phyloP scores from a whole-genome alignment of 2,797 vertebrate species.

The Oreochromis grahami region DNA sequence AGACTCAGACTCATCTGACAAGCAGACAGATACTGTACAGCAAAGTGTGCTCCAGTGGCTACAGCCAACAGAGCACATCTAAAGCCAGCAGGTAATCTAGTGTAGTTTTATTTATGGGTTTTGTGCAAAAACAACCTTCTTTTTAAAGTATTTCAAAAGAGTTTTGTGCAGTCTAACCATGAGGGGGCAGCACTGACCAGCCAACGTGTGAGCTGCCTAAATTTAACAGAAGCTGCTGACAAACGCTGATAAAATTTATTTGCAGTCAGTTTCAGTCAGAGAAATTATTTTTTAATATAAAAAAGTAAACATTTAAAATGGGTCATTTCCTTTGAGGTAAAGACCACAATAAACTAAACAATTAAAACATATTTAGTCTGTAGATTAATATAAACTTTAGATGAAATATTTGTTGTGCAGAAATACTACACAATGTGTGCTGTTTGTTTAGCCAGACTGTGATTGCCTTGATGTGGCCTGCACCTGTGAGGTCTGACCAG shows the following conservation, averaged over 20 bases:
- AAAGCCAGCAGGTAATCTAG: constrained; percentile 74
- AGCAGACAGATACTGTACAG: constrained; percentile 82
- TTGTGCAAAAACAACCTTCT: neutral
- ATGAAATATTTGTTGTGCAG: neutral
- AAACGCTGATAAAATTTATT: neutral
- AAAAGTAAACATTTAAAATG: neutral
- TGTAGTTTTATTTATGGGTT: neutral
- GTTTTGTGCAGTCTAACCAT: constrained; percentile 13
- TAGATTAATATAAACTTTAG: neutral
- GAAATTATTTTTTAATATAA: neutral
- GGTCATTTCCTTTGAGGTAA: neutral
- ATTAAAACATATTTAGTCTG: neutral
- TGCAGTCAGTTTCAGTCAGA: neutral
- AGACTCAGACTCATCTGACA: constrained; percentile 72
- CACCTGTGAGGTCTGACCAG: constrained; percentile 50
- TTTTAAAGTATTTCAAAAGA: neutral
- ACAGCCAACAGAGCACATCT: constrained; percentile 74
- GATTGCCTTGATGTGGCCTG: constrained; percentile 37
- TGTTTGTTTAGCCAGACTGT: constrained; percentile 19
- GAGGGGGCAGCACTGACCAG: constrained; percentile 65
- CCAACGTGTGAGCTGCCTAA: neutral
- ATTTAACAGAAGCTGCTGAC: neutral
- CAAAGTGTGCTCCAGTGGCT: constrained; percentile 85
- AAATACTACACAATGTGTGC: neutral
- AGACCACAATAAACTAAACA: neutral